phyloP scores from a whole-genome alignment of 2,888 invertebrate species.

The Agelastica alni region DNA sequence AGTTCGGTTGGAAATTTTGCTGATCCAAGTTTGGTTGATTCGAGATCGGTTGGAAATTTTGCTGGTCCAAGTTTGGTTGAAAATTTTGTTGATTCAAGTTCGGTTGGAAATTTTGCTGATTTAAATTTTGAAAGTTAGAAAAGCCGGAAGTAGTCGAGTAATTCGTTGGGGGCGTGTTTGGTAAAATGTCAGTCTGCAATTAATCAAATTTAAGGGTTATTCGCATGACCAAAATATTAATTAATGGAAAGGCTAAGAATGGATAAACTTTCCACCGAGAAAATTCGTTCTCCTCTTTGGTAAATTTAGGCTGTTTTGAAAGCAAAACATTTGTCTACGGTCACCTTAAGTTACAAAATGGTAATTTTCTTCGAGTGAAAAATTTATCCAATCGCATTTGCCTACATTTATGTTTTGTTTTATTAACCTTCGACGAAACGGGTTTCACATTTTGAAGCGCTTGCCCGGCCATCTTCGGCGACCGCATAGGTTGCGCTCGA shows the following conservation, averaged over 20 bases:
- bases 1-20: no score
- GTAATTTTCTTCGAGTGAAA: not conserved
- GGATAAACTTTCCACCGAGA: not conserved
- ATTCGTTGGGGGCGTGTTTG: not conserved
- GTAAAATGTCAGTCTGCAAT: not conserved
- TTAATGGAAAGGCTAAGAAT: not conserved
- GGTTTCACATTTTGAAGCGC: no score
- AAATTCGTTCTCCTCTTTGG: no score
- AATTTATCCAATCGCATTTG: not conserved
- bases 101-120: conserved; percentile 1
- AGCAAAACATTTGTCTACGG: no score
- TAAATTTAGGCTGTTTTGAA: not conserved
- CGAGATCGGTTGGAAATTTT: no score
- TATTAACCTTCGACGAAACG: conserved; percentile 4
- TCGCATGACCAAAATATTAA: not conserved
- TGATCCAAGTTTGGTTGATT: no score
- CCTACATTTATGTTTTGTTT: conserved; percentile 1
- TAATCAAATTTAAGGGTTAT: not conserved
- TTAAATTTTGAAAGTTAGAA: not conserved
- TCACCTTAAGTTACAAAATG: not conserved
- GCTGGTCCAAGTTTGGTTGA: no score
- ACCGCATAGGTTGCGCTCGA: not conserved
- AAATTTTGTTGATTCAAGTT: conserved; percentile 3
- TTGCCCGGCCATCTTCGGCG: no score
- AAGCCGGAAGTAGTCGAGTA: not conserved